Evolutionary conservation across 1,140 invertebrate species (phyloP), one percentile per base, ranked within the genome.

Genomic region (Macrobrachium nipponense): DNA sequence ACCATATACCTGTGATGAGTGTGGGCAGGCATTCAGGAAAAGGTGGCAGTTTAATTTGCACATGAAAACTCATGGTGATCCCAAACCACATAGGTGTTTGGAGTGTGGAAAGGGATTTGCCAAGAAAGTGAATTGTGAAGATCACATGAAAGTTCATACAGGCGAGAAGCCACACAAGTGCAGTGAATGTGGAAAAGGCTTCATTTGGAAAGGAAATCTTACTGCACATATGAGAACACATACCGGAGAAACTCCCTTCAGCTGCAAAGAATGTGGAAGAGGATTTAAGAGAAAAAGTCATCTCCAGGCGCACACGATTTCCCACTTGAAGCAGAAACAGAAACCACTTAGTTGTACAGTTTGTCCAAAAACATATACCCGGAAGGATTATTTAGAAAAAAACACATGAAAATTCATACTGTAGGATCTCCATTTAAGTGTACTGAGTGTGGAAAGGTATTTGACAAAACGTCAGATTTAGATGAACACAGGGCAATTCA

Each of bases 11-110:
- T 70, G 66, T 70, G 23, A 36, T 70, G 66, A 70, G 12, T 70
- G 66, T 70, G 66, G 66, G 66, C 20, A 70, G 66, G 18, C 36
- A 70, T 23, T 70, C 20, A 27, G n/a, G 27, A 70, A 70, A 70
- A 20, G 8, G 17, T 15, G 66, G 0, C 17, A 70, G 66, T 70
- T 14, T 70, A 70, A 70, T 36, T 70, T 23, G 5, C 14, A 70
- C 10, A 70, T 70, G 66, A 27, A 6, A 70, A 15, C 14, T 27
- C n/a, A 27, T 20, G 4, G 15, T 70, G 66, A 10, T 15, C 0
- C 5, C 8, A 20, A 27, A 8, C 64, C 64, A 66, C 12, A 66
- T 70, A 70, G 14, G 20, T 70, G 66, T 70, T 0, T 14, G 0
- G 36, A 23, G 66, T 27, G 66, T 23, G 66, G 66, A 18, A 15